Evolutionary conservation across 2,113 vertebrate genomes (phyloP).

Genomic region (Phocoena sinus): DNA sequence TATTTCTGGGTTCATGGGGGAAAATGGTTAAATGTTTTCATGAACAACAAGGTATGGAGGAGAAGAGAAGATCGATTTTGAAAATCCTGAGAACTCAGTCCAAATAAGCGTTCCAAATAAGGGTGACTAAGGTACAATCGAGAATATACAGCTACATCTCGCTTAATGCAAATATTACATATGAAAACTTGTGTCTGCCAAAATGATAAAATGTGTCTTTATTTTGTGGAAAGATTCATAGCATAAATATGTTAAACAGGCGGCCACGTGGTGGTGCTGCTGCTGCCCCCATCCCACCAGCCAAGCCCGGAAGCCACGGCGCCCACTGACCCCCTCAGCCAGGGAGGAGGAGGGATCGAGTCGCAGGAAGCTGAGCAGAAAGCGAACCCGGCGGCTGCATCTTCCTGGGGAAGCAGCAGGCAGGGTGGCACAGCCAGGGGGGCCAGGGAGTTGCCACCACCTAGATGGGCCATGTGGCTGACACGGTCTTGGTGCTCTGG

Average conservation of each 20-base stretch:
- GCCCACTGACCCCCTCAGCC: too few species aligned
- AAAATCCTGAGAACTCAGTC: background rate
- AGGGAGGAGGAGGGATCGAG: too few species aligned
- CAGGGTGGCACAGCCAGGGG: too few species aligned
- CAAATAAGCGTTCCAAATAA: background rate
- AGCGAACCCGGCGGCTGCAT: too few species aligned
- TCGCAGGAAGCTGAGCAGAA: too few species aligned
- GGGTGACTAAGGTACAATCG: background rate
- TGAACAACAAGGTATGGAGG: background rate
- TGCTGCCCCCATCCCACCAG: too few species aligned
- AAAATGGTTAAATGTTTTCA: background rate
- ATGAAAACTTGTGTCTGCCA: background rate
- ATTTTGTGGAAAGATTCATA: background rate
- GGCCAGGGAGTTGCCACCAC: too few species aligned
- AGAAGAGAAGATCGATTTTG: background rate
- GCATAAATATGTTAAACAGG: background rate
- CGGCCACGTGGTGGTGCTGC: too few species aligned
- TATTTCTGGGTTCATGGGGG: background rate
- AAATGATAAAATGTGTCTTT: background rate
- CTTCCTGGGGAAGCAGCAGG: too few species aligned
- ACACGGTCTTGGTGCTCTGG: too few species aligned
- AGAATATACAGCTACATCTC: background rate
- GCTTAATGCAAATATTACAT: background rate
- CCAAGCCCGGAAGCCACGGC: too few species aligned
- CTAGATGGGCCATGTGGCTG: too few species aligned